phyloP scores from a whole-genome alignment of 1,140 invertebrate species.

The Drosophila pachea region DNA sequence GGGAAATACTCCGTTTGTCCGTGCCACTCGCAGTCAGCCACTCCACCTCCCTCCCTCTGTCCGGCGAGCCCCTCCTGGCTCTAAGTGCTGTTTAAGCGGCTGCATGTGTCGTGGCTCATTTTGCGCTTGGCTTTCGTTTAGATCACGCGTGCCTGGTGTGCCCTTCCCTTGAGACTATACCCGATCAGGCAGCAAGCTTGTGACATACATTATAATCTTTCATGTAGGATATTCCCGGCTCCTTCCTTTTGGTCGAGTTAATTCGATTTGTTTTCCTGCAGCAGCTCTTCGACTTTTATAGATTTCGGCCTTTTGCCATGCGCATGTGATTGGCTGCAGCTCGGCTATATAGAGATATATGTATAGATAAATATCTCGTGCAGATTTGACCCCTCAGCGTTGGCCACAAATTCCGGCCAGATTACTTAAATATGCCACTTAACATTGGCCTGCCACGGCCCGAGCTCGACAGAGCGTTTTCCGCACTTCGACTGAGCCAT shows the following conservation, averaged over 20 bases:
- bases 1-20: background rate
- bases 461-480: background rate
- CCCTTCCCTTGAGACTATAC: background rate
- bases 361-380: constrained; percentile 21
- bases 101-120: constrained; percentile 57
- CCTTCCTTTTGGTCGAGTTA: background rate
- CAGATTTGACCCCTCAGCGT: constrained; percentile 29
- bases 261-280: constrained; percentile 1
- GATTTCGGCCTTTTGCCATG: constrained; percentile 33
- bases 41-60: constrained; percentile 8
- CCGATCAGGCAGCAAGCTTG: too few relatives aligned
- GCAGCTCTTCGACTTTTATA: constrained; percentile 2
- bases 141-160: too few relatives aligned
- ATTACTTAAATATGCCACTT: constrained; percentile 72
- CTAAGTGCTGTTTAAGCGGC: constrained; percentile 45
- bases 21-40: too few relatives aligned
- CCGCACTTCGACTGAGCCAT: constrained; percentile 23
- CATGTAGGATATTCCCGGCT: background rate
- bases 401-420: constrained; percentile 49
- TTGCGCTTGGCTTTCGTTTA: constrained; percentile 40
- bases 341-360: constrained; percentile 20
- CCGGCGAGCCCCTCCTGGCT: constrained; percentile 39
- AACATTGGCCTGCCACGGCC: constrained; percentile 24
- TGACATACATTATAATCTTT: background rate
- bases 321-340: constrained; percentile 60